Conservation (phyloP, 2,797 vertebrate species). For the Trematocara caparti region DNA sequence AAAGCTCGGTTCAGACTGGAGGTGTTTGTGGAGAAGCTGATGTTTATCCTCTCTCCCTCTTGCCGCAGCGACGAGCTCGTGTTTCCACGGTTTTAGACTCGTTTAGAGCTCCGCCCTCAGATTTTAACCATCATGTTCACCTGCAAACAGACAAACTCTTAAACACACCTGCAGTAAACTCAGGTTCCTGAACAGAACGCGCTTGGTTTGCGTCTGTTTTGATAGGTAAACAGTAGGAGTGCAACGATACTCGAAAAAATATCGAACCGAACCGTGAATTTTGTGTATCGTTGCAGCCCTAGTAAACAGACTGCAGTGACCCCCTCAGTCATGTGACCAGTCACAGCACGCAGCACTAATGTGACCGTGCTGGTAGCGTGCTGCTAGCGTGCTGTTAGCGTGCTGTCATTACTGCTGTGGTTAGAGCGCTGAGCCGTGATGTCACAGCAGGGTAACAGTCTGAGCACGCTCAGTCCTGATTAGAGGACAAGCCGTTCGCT, state of each 20-base stretch:
- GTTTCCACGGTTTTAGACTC: not conserved
- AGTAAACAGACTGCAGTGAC: not conserved
- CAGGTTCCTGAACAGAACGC: rapidly evolving
- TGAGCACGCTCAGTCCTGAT: slow-evolving; percentile 39
- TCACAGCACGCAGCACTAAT: not conserved
- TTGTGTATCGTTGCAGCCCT: too few species aligned
- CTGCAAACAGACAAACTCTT: not conserved
- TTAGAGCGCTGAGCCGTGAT: slow-evolving; percentile 38
- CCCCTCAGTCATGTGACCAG: not conserved
- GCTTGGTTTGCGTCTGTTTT: not conserved
- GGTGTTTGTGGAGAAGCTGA: not conserved
- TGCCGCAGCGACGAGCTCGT: not conserved
- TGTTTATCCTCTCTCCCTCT: not conserved
- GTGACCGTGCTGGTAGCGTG: not conserved
- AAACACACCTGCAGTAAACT: not conserved
- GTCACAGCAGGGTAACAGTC: slow-evolving; percentile 17
- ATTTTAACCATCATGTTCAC: not conserved
- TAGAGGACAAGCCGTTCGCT: slow-evolving; percentile 23
- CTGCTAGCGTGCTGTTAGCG: slow-evolving; percentile 13
- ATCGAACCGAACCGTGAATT: too few species aligned
- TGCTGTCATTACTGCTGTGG: slow-evolving; percentile 33
- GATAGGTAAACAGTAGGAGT: not conserved
- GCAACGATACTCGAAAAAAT: too few species aligned
- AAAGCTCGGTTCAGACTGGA: not conserved
- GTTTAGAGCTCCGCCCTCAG: not conserved